Evolutionary conservation across 2,797 vertebrate species (phyloP).

Genomic region (Melanotaenia pygmaea): DNA sequence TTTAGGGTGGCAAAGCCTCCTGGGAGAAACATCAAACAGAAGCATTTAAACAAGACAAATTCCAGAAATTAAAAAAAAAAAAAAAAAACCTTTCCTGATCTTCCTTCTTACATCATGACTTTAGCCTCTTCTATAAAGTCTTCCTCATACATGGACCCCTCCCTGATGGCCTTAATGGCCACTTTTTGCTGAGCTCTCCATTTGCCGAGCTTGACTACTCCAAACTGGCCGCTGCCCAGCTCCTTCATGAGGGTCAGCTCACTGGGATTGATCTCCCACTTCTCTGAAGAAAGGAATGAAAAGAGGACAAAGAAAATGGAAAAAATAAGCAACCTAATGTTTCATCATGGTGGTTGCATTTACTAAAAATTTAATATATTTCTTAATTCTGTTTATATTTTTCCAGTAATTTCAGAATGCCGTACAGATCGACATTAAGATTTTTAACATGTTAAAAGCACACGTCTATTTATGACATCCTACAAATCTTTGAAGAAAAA

Average conservation of each 20-base stretch:
- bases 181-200: constrained; percentile 91
- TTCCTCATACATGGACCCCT: constrained; percentile 94
- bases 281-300: constrained; percentile 74
- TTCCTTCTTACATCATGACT: constrained; percentile 91
- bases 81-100: too few species aligned
- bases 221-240: constrained; percentile 89
- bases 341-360: too few species aligned
- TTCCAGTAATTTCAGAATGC: too few species aligned
- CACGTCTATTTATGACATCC: too few species aligned
- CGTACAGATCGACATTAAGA: too few species aligned
- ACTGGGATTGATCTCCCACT: constrained; percentile 88
- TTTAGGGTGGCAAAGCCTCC: constrained; percentile 92
- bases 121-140: constrained; percentile 98
- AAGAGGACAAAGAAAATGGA: not conserved
- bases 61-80: not conserved
- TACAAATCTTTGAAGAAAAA: too few species aligned
- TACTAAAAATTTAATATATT: too few species aligned
- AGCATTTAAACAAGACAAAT: not conserved
- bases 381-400: too few species aligned
- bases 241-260: constrained; percentile 88
- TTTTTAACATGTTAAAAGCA: too few species aligned
- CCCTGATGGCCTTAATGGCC: constrained; percentile 93
- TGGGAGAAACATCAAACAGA: constrained; percentile 50
- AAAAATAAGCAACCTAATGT: not conserved
- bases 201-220: constrained; percentile 86